Conservation (phyloP, 2,888 invertebrate species). For the Loripinus fragilis region DNA sequence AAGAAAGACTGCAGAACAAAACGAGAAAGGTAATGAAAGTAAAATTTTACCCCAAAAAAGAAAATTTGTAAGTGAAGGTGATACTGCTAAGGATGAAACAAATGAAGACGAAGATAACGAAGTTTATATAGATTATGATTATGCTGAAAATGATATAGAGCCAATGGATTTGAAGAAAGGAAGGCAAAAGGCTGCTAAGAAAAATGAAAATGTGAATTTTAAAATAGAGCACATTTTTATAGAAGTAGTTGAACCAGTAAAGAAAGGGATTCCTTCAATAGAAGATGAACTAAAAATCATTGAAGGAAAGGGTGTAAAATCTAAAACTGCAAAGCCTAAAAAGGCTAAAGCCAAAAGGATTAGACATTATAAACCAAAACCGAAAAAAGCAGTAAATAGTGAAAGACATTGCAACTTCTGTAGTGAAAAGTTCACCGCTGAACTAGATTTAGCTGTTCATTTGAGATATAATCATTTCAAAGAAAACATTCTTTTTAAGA, state of each 20-base stretch:
- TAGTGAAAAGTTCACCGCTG: neutral
- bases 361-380: neutral
- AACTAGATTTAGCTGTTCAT: neutral
- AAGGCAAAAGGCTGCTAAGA: neutral
- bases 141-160: no score
- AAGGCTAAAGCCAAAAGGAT: neutral
- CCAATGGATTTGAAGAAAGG: no score
- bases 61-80: no score
- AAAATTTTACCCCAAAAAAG: no score
- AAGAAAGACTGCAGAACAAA: no score
- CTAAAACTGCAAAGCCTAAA: no score
- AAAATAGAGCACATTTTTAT: neutral
- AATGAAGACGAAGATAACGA: no score
- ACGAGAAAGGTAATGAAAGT: no score
- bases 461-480: neutral
- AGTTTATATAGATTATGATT: no score
- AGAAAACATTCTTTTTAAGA: neutral
- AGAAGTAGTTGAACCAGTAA: neutral
- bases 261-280: neutral
- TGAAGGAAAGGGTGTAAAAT: neutral
- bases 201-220: neutral
- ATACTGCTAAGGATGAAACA: no score
- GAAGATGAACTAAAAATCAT: conserved; percentile 4
- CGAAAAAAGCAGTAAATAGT: neutral
- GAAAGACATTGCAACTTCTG: neutral